phyloP scores from a whole-genome alignment of 2,888 invertebrate species.

The Tridacna crocea region DNA sequence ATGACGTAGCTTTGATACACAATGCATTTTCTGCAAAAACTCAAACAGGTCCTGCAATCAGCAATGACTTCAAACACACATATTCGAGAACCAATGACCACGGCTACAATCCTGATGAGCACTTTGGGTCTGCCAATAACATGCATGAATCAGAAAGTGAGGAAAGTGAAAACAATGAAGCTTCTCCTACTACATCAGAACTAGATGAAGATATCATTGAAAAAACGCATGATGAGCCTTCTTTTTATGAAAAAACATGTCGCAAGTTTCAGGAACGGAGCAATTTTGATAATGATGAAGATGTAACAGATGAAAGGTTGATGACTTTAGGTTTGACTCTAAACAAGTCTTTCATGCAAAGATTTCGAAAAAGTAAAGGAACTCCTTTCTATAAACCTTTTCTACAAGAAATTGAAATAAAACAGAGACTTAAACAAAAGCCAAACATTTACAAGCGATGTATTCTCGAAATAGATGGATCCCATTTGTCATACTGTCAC shows the following conservation, averaged over 20 bases:
- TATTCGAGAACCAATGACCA: too few relatives aligned
- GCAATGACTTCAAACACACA: too few relatives aligned
- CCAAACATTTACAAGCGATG: slow-evolving; percentile 61
- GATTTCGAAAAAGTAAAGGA: slow-evolving; percentile 30
- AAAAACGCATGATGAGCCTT: background rate
- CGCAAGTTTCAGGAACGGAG: slow-evolving; percentile 8
- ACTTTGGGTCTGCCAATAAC: too few relatives aligned
- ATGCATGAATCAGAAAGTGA: slow-evolving; percentile 20
- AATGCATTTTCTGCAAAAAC: too few relatives aligned
- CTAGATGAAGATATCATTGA: background rate
- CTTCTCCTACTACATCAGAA: background rate
- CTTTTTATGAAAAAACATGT: slow-evolving; percentile 56
- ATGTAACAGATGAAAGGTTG: slow-evolving; percentile 28
- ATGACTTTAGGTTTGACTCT: slow-evolving; percentile 5
- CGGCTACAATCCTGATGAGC: too few relatives aligned
- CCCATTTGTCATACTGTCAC: slow-evolving; percentile 61
- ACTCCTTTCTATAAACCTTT: slow-evolving; percentile 25
- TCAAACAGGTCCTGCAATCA: too few relatives aligned
- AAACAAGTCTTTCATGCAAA: slow-evolving; percentile 34
- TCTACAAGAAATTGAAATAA: slow-evolving; percentile 6
- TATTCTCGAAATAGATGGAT: slow-evolving; percentile 55
- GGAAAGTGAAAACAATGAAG: slow-evolving; percentile 8
- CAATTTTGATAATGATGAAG: slow-evolving; percentile 5
- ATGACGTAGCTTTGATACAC: too few relatives aligned
- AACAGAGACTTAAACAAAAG: slow-evolving; percentile 17